Evolutionary conservation across 2,113 vertebrate genomes (phyloP).

Genomic region (Aptenodytes forsteri): DNA sequence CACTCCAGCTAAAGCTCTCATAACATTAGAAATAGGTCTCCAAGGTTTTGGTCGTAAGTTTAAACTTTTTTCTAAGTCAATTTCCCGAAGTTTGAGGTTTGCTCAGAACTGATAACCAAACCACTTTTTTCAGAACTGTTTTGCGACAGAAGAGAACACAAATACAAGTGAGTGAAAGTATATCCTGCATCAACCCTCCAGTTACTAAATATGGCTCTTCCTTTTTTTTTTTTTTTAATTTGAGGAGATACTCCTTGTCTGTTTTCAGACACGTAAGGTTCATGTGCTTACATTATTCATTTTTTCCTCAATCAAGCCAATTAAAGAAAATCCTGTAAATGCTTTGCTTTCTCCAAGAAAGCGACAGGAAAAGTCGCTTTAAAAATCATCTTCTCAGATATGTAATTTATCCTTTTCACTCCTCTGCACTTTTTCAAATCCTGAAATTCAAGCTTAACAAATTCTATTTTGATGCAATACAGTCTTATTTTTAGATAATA

Average conservation of each 20-base stretch:
- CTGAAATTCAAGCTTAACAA: background rate
- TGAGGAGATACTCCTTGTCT: background rate
- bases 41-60: too few species aligned
- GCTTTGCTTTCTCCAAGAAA: background rate
- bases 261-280: background rate
- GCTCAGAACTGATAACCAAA: too few species aligned
- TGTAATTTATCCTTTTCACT: background rate
- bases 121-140: too few species aligned
- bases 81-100: too few species aligned
- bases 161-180: background rate
- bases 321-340: background rate
- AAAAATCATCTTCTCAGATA: background rate
- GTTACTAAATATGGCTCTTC: background rate
- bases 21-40: background rate
- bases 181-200: background rate
- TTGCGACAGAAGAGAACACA: too few species aligned
- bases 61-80: too few species aligned
- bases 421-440: background rate
- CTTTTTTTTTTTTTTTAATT: background rate
- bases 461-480: background rate
- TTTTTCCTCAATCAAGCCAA: background rate
- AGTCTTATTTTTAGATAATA: background rate
- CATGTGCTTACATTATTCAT: background rate
- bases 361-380: background rate
- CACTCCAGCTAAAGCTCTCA: background rate